phyloP scores from a whole-genome alignment of 2,797 vertebrate genomes.

The Oceanodroma leucorhoa region DNA sequence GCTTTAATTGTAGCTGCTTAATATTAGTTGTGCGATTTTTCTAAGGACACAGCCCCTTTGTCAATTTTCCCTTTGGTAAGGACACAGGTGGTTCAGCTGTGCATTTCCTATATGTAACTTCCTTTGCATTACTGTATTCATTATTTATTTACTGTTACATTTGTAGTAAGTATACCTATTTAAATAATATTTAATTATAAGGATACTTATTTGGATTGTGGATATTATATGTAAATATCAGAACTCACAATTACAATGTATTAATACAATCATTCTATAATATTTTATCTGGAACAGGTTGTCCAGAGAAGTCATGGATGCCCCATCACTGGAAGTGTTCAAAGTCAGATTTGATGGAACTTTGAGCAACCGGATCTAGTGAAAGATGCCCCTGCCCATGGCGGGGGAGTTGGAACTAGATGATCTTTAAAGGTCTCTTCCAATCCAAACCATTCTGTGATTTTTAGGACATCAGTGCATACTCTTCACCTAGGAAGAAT shows the following conservation, averaged over 20 bases:
- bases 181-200: not conserved
- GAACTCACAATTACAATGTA: not conserved
- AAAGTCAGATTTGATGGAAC: not conserved
- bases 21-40: not conserved
- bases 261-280: not conserved
- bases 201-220: not conserved
- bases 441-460: not conserved
- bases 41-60: not conserved
- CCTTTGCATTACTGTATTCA: not conserved
- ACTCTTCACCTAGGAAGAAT: not conserved
- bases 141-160: not conserved
- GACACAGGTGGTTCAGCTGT: too few relatives aligned
- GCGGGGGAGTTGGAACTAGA: not conserved
- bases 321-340: not conserved
- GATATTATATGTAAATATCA: not conserved
- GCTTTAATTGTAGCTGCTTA: not conserved
- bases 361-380: too few relatives aligned
- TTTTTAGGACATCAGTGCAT: not conserved
- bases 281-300: not conserved
- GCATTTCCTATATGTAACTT: not conserved
- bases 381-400: not conserved
- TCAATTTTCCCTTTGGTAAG: not conserved
- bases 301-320: not conserved
- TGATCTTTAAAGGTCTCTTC: not conserved
- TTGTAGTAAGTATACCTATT: not conserved